Evolutionary conservation across 2,888 invertebrate species (phyloP).

Genomic region (Drosophila maculinotata): DNA sequence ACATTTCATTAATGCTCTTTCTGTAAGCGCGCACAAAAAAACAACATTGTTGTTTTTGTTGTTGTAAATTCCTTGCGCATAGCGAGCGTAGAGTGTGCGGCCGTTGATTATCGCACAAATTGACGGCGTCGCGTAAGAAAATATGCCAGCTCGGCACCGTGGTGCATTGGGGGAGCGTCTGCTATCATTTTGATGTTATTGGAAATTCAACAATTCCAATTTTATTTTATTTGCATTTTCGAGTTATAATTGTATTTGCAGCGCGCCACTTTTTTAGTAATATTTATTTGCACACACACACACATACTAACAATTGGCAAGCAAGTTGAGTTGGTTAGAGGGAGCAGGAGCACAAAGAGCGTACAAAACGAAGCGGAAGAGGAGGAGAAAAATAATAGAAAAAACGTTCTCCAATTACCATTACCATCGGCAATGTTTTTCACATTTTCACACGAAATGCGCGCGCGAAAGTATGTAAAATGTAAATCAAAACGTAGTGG

Average conservation of each 20-base stretch:
- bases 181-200: slow-evolving; percentile 71
- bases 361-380: slow-evolving; percentile 78
- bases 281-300: slow-evolving; percentile 45
- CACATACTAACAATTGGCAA: slow-evolving; percentile 46
- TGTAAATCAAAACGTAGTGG: slow-evolving; percentile 38
- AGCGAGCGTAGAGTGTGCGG: slow-evolving; percentile 66
- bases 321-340: slow-evolving; percentile 40
- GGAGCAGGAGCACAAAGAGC: slow-evolving; percentile 67
- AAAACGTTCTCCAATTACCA: slow-evolving; percentile 83
- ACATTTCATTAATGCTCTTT: slow-evolving; percentile 35
- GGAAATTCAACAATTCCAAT: slow-evolving; percentile 42
- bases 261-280: slow-evolving; percentile 12
- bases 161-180: slow-evolving; percentile 68
- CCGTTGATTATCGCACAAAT: slow-evolving; percentile 61
- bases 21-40: slow-evolving; percentile 45
- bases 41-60: slow-evolving; percentile 67
- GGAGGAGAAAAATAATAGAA: slow-evolving; percentile 80
- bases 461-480: slow-evolving; percentile 50
- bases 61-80: slow-evolving; percentile 73
- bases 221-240: slow-evolving; percentile 23
- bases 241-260: slow-evolving; percentile 6
- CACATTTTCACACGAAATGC: slow-evolving; percentile 60
- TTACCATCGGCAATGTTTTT: slow-evolving; percentile 78
- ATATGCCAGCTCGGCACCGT: slow-evolving; percentile 80
- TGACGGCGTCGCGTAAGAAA: slow-evolving; percentile 72